Conservation (phyloP, 2,113 vertebrate species). For the Ornithorhynchus anatinus region DNA sequence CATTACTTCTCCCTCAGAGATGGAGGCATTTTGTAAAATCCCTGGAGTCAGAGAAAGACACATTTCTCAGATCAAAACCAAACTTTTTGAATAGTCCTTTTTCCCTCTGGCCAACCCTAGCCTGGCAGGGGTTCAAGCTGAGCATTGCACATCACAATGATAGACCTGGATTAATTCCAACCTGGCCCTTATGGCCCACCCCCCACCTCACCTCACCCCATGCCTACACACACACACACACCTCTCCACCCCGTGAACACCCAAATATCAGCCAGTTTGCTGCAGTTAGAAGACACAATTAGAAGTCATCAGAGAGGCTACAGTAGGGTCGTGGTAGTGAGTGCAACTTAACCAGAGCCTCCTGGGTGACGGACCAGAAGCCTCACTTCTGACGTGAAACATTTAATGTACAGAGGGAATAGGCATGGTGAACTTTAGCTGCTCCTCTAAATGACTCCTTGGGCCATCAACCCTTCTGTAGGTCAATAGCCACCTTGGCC, state of each 20-base stretch:
- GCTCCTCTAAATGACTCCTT: slow-evolving; percentile 4
- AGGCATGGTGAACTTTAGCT: neutral
- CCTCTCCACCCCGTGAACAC: neutral
- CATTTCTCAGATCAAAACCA: too few relatives aligned
- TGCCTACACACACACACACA: fast-evolving
- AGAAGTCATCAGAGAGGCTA: neutral
- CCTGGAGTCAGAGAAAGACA: too few relatives aligned
- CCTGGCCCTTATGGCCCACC: too few relatives aligned
- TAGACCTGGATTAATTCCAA: too few relatives aligned
- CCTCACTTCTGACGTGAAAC: slow-evolving; percentile 3
- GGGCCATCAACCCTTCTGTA: slow-evolving; percentile 18
- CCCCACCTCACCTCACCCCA: too few relatives aligned
- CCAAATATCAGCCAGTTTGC: neutral
- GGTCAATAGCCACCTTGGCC: too few relatives aligned
- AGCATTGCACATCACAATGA: too few relatives aligned
- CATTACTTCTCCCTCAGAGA: too few relatives aligned
- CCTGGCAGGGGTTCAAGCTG: too few relatives aligned
- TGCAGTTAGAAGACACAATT: neutral
- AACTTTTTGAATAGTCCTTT: too few relatives aligned
- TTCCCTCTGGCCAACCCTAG: too few relatives aligned
- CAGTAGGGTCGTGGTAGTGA: neutral
- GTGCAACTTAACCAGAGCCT: neutral
- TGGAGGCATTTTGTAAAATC: too few relatives aligned
- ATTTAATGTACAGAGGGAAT: neutral
- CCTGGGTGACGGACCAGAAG: neutral